Evolutionary conservation across 1,140 invertebrate genomes (phyloP), one percentile per base, ranked within the genome.

Genomic region (Lycorma delicatula): DNA sequence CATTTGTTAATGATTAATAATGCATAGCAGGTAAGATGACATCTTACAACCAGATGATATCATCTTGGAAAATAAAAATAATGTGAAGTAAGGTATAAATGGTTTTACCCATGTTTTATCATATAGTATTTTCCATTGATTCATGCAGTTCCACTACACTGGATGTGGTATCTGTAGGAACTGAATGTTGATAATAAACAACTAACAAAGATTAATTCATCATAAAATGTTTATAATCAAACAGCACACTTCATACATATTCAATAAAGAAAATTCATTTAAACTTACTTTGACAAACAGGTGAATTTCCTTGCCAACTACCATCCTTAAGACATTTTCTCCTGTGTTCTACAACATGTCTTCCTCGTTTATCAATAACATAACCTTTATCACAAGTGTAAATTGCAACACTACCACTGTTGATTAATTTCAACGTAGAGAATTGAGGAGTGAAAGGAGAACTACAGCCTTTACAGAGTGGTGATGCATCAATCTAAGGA

Each of bases 401-500:
- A 5, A 11, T 52, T 18, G 36, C 50, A 18, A 68, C 50, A 31
- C 51, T 49, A 11, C 79, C 79, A 60, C 74, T 71, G 22, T 67
- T 64, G 1, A 77, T 67, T 6, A 66, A 48, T 11, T 67, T 52
- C 18, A 59, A 11, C 12, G 46, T 36, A 7, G 46, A 23, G 31
- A 38, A 41, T 11, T 44, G 47, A 38, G 48, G 29, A 12, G 36
- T 7, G 13, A 47, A 60, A 0, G 77, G 79, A 9, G 66, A 56
- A 0, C 71, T 66, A 63, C 83, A 85, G 11, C 76, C 77, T 63
- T 67, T 60, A 65, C 76, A 79, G 66, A 79, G 78, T 11, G 69
- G 63, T 27, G 73, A 75, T 26, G 66, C 62, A 58, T 74, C 62
- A 13, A 75, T 64, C 74, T 78, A 52, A 50, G 62, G 54, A 56